Evolutionary conservation across 64 coral and sea anemone species (phyloP), one percentile per base, ranked within the genome.

Genomic region (Actinia equina): DNA sequence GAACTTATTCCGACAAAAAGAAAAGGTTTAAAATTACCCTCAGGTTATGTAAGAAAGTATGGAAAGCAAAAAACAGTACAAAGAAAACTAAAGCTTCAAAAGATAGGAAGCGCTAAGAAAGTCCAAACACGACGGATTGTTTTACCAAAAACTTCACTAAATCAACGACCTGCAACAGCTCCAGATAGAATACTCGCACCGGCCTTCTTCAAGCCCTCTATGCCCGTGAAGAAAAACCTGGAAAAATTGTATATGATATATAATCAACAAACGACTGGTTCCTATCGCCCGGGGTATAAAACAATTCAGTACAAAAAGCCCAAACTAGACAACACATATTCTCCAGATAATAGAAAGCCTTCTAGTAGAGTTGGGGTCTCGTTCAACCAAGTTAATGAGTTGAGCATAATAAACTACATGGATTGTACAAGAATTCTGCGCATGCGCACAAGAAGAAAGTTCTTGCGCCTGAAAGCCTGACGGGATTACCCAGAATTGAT

Each of bases 211-310:
- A 61, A 78, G 2, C 88, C 91, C 55, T 90, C 44, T 71, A 44
- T 74, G 3, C 84, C 94, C 16, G 71, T 93, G 3, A 89, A 84
- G 43, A 90, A 90, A 61, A 67, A 90, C 44, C 59, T 97, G 8
- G 20, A 71, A 16, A 87, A 87, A 22, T 70, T 97, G 12, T 97
- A 90, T 19, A 84, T 17, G 17, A 88, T 97, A 19, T 93, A 90
- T 57, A 76, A 97, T 82, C 91, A 97, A 86, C 94, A 97, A 45
- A 93, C 59, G 15, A 93, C 88, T 1, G 86, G 81, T 23, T 96
- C 91, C 4, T 96, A 90, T 69, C 88, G 94, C 17, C 41, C 58
- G 13, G 94, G 94, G 3, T 97, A 77, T 16, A 97, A 86, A 80
- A 59, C 83, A 17, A 15, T 85, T 23, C 44, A 26, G 53, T 61